Percentiles rank a stretch among this genome's conserved stretches.
phyloP scores from a whole-genome alignment of 2,888 invertebrate genomes.

The Eilema sororculum region DNA sequence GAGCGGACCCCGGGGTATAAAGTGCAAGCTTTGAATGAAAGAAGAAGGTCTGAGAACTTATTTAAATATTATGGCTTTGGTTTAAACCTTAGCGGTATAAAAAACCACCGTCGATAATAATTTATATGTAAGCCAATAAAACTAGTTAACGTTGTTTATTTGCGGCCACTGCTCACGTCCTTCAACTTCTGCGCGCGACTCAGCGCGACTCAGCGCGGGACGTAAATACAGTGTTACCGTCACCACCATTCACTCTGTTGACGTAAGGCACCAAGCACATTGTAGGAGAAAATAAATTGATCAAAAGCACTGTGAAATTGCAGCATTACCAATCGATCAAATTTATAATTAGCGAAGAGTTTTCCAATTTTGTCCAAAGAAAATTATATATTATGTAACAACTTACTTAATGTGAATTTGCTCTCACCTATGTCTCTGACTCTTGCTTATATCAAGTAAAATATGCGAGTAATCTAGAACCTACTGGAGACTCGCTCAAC shows the following conservation, averaged over 20 bases:
- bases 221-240: slow-evolving; percentile 68
- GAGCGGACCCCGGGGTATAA: no score
- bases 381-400: no score
- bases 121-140: slow-evolving; percentile 14
- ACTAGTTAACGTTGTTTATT: slow-evolving; percentile 49
- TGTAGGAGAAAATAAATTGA: not conserved
- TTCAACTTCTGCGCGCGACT: slow-evolving; percentile 31
- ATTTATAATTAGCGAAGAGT: not conserved
- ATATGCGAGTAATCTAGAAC: no score
- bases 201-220: slow-evolving; percentile 37
- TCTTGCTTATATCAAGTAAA: no score
- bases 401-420: no score
- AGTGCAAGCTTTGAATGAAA: no score
- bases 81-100: not conserved
- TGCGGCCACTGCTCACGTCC: slow-evolving; percentile 45
- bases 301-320: not conserved
- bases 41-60: no score
- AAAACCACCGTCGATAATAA: not conserved
- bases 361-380: no score
- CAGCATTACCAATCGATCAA: not conserved
- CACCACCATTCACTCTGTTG: slow-evolving; percentile 63
- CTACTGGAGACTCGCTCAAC: no score
- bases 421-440: no score
- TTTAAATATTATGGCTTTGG: not conserved
- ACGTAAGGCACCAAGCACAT: slow-evolving; percentile 55